phyloP scores from a whole-genome alignment of 2,113 vertebrate genomes.

The Jaculus jaculus region DNA sequence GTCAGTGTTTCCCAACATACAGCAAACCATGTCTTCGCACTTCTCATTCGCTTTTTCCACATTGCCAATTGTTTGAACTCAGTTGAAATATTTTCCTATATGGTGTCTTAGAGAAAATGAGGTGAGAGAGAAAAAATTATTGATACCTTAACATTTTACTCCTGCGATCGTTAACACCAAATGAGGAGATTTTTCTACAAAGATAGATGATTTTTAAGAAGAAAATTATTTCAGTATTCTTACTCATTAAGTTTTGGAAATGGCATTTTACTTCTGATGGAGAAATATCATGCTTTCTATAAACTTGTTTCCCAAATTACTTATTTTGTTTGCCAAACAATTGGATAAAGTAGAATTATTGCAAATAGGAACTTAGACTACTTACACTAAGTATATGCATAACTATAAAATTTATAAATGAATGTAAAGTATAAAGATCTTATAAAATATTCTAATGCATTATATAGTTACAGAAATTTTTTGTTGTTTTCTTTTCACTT shows the following conservation, averaged over 20 bases:
- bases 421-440: constrained; percentile 25
- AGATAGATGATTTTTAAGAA: constrained; percentile 26
- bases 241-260: background rate
- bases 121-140: no score
- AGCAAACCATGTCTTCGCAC: background rate
- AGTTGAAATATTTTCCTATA: constrained; percentile 41
- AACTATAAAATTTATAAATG: constrained; percentile 7
- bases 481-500: no score
- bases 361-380: constrained; percentile 14
- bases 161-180: background rate
- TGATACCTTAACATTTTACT: background rate
- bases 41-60: background rate
- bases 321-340: constrained; percentile 18
- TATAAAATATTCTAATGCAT: background rate
- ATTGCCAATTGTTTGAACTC: background rate
- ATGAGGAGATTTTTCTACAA: constrained; percentile 32
- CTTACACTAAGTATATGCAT: background rate
- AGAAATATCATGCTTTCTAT: background rate
- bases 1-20: background rate
- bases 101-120: constrained; percentile 48
- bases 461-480: background rate
- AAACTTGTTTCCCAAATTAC: background rate
- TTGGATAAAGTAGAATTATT: background rate
- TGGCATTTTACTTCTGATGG: background rate
- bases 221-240: background rate